Conservation (phyloP, 2,888 invertebrate species). For the Acanthoscelides obtectus region DNA sequence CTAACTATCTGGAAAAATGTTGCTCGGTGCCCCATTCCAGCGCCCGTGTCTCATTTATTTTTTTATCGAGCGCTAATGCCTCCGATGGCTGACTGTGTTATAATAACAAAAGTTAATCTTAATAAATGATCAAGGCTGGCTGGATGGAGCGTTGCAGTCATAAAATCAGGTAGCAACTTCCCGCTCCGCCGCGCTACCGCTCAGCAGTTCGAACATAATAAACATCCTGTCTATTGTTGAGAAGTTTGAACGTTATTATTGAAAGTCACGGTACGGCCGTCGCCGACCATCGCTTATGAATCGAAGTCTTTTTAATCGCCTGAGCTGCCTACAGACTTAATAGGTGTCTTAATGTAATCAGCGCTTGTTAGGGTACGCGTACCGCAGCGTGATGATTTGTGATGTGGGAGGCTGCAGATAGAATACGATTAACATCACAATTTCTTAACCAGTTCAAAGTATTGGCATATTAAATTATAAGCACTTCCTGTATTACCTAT, state of each 20-base stretch:
- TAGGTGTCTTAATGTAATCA: slow-evolving; percentile 12
- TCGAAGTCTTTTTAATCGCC: slow-evolving; percentile 24
- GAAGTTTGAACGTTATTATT: slow-evolving; percentile 29
- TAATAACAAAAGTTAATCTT: slow-evolving; percentile 37
- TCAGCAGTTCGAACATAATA: slow-evolving; percentile 29
- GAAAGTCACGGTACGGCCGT: slow-evolving; percentile 28
- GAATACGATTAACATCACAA: not conserved
- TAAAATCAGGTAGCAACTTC: slow-evolving; percentile 30
- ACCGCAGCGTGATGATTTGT: not conserved
- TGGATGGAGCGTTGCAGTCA: slow-evolving; percentile 17
- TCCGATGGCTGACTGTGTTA: slow-evolving; percentile 25
- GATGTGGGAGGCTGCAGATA: not conserved
- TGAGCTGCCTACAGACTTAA: slow-evolving; percentile 15
- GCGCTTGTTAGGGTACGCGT: slow-evolving; percentile 1
- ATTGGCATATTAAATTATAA: too few species aligned
- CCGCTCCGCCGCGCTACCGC: not conserved
- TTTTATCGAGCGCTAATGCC: slow-evolving; percentile 25
- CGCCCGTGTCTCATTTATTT: slow-evolving; percentile 13
- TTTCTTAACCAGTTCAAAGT: too few species aligned
- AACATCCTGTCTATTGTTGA: slow-evolving; percentile 39
- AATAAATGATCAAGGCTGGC: slow-evolving; percentile 34
- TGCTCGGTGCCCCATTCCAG: not conserved
- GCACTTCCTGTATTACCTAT: too few species aligned
- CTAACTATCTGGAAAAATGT: too few species aligned
- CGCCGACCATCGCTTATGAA: slow-evolving; percentile 15